A percentile compares a stretch with the other conserved stretches of the same genome.
Evolutionary conservation across 2,888 invertebrate species (phyloP).

Genomic region (Plagodis dolabraria): DNA sequence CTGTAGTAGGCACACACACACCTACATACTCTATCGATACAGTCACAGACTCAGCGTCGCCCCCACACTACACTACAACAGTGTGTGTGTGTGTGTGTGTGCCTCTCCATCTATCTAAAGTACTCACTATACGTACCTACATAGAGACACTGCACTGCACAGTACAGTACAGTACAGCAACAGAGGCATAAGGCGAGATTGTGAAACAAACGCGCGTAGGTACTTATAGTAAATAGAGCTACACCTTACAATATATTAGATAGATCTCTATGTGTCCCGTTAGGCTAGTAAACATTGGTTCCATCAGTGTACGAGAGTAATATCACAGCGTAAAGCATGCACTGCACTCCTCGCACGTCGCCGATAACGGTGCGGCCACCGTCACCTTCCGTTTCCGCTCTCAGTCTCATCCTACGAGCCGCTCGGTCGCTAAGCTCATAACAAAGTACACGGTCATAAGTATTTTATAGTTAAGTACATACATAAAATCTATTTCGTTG

Average conservation of each 20-base stretch:
- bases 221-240: slow-evolving; percentile 52
- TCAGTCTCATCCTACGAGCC: background rate
- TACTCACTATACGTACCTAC: too few species aligned
- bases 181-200: slow-evolving; percentile 61
- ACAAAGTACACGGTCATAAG: background rate
- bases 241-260: slow-evolving; percentile 65
- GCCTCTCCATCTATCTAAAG: too few species aligned
- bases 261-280: slow-evolving; percentile 61
- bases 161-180: slow-evolving; percentile 25
- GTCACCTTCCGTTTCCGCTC: background rate
- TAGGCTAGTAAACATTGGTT: slow-evolving; percentile 76
- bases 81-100: too few species aligned
- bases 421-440: background rate
- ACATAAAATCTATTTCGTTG: slow-evolving; percentile 34
- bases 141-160: too few species aligned
- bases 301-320: slow-evolving; percentile 56
- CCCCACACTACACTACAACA: too few species aligned
- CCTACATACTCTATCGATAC: too few species aligned
- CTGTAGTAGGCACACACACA: slow-evolving; percentile 49
- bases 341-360: slow-evolving; percentile 2
- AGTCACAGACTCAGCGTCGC: too few species aligned
- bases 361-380: background rate
- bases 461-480: background rate
- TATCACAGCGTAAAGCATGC: slow-evolving; percentile 51
- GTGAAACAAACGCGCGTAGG: slow-evolving; percentile 42